Conservation (phyloP, 2,888 invertebrate species). For the Theristus sp. region DNA sequence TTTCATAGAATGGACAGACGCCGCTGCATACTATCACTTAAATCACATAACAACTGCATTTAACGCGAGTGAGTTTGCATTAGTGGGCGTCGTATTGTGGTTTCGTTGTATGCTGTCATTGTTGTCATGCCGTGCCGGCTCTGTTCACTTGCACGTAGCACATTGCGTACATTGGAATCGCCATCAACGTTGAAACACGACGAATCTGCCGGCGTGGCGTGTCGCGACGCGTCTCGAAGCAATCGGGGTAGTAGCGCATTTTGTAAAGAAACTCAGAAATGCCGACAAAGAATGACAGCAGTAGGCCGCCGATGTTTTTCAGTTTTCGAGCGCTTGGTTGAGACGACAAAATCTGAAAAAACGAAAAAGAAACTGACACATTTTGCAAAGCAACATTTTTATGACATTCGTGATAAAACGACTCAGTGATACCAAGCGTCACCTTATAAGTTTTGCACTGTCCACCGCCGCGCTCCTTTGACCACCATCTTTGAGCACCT, state of each 20-base stretch:
- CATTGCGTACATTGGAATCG: neutral
- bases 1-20: too few relatives aligned
- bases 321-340: neutral
- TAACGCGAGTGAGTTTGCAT: too few relatives aligned
- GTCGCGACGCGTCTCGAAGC: neutral
- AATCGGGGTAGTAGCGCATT: neutral
- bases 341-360: neutral
- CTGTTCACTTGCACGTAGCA: too few relatives aligned
- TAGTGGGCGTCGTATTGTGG: too few relatives aligned
- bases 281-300: neutral
- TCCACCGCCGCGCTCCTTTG: constrained; percentile 12
- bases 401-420: too few relatives aligned
- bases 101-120: too few relatives aligned
- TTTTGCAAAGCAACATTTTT: too few relatives aligned
- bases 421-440: too few relatives aligned
- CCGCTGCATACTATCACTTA: too few relatives aligned
- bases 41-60: too few relatives aligned
- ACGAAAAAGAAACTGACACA: neutral
- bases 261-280: neutral
- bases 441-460: neutral
- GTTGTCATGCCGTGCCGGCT: too few relatives aligned
- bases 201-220: neutral
- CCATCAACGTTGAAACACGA: neutral
- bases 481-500: constrained; percentile 27
- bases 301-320: neutral